Evolutionary conservation across 1,140 invertebrate genomes (phyloP), one percentile per base, ranked within the genome.

Genomic region (Drosophila lacertosa): DNA sequence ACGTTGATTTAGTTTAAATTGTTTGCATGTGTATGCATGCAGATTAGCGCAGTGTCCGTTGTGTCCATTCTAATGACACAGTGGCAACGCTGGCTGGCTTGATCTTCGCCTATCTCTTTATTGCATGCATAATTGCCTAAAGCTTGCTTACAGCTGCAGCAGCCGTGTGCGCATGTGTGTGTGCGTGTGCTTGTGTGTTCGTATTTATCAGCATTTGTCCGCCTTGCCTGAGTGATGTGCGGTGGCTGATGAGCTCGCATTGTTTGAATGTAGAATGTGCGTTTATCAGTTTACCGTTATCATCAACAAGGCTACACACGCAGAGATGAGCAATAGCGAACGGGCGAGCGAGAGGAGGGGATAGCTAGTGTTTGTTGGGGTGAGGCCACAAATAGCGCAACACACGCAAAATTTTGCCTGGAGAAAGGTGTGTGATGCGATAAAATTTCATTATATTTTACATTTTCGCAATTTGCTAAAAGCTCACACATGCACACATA

Each of bases 381-480:
- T 29, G 37, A 0, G 26, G 53, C 42, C 57, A 51, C 57, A 48
- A 62, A 63, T 58, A 81, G 65, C 74, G 67, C 75, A 72, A 55
- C 67, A 67, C 77, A 82, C 74, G 69, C 74, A 81, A 57, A 59
- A 48, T 64, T 20, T 59, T 26, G 33, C 35, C 15, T 53, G 81
- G 81, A 81, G 81, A 86, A 86, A 86, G 81, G 81, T 86, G 81
- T 68, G 74, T 62, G 68, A 70, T 66, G 77, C 51, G 82, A 80
- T 80, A 77, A 74, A 86, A 74, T 71, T 70, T 74, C 73, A 77
- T 88, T 65, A 81, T 88, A 88, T 88, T 84, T 84, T 80, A 84
- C 76, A 84, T 84, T 88, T 86, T 86, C 74, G 51, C 88, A 86
- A 86, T 86, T 86, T 88, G 74, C 81, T 86, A 86, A 86, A 88